Conservation (phyloP, 2,113 vertebrate genomes). For the Amblyornis subalaris region DNA sequence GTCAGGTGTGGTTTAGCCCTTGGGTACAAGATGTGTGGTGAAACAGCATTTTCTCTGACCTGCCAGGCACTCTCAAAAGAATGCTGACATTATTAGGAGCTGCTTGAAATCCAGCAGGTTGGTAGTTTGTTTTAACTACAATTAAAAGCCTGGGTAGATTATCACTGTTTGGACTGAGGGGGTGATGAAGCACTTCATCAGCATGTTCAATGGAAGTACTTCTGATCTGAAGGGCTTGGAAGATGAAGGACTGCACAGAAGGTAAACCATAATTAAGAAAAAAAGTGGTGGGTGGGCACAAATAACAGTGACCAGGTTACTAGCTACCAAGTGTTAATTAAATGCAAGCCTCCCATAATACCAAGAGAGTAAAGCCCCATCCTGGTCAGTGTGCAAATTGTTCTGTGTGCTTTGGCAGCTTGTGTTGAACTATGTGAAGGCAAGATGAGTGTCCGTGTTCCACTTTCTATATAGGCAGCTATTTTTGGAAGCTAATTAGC, state of each 20-base stretch:
- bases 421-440: neutral
- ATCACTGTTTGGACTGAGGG: neutral
- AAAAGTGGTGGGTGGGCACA: neutral
- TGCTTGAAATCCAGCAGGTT: neutral
- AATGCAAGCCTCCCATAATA: neutral
- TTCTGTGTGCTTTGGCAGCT: neutral
- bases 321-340: neutral
- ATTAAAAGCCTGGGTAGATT: neutral
- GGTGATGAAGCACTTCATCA: neutral
- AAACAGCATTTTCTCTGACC: neutral
- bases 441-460: neutral
- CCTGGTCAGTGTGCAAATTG: neutral
- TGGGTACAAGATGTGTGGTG: accelerated
- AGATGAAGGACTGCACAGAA: neutral
- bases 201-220: accelerated
- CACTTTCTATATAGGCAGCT: neutral
- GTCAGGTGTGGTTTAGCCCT: accelerated
- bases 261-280: neutral
- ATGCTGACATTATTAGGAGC: accelerated
- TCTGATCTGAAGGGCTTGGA: neutral
- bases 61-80: accelerated
- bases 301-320: neutral
- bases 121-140: neutral
- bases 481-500: conserved; percentile 12
- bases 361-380: neutral